Conservation (phyloP, 2,888 invertebrate genomes). For the Trachelus stipa region DNA sequence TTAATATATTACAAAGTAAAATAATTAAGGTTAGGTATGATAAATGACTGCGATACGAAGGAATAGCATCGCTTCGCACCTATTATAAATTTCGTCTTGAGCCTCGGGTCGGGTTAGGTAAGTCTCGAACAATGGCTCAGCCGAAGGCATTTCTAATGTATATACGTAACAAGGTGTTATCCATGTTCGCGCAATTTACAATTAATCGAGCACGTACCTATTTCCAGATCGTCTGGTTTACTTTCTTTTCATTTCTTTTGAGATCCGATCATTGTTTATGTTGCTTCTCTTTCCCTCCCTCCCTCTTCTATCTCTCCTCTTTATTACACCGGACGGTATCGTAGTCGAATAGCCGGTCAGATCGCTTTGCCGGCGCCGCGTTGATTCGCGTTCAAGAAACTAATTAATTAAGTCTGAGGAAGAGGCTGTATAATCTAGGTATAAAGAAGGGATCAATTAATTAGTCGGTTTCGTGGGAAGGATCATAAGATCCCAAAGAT, state of each 20-base stretch:
- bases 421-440: constrained; percentile 1
- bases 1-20: constrained; percentile 43
- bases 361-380: background rate
- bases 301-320: background rate
- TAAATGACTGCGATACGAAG: constrained; percentile 32
- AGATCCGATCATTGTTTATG: background rate
- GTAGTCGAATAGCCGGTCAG: background rate
- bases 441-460: constrained; percentile 21
- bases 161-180: background rate
- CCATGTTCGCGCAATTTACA: background rate
- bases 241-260: constrained; percentile 2
- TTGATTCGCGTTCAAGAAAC: background rate
- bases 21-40: constrained; percentile 39
- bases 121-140: background rate
- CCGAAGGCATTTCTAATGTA: background rate
- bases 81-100: background rate
- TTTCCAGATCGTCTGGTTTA: background rate
- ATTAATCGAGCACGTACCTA: background rate
- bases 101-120: background rate
- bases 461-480: constrained; percentile 15
- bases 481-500: background rate
- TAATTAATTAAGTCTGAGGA: constrained; percentile 21
- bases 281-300: background rate
- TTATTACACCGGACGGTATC: background rate
- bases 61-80: background rate